Percentiles rank a stretch among this genome's conserved stretches.
Conservation (phyloP, 2,888 invertebrate species). For the Drosophila phalerata region DNA sequence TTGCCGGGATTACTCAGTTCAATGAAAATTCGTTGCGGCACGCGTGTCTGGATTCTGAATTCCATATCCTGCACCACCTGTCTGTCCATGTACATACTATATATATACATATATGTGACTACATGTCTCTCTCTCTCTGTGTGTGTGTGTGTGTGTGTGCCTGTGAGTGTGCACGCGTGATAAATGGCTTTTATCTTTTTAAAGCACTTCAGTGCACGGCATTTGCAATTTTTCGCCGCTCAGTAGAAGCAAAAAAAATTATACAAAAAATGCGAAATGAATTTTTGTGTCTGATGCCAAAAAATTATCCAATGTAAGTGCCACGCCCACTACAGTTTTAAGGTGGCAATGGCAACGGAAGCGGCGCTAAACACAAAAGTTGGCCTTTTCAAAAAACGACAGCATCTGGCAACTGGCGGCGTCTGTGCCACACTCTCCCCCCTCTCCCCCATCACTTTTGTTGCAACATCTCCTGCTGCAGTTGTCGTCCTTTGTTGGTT, state of each 20-base stretch:
- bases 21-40: conserved; percentile 57
- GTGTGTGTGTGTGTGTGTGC: conserved; percentile 17
- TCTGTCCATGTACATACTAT: conserved; percentile 13
- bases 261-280: conserved; percentile 12
- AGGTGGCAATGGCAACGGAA: not conserved
- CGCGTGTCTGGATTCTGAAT: conserved; percentile 48
- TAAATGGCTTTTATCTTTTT: conserved; percentile 81
- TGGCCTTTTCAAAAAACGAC: conserved; percentile 31
- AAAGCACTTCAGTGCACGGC: conserved; percentile 77
- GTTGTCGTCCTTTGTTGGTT: conserved; percentile 43
- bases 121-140: not conserved
- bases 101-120: not conserved
- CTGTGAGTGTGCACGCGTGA: conserved; percentile 67
- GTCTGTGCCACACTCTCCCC: conserved; percentile 7
- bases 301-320: conserved; percentile 60
- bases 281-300: conserved; percentile 32
- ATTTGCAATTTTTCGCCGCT: conserved; percentile 44
- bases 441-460: not conserved
- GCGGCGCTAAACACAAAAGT: conserved; percentile 34
- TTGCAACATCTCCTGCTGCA: conserved; percentile 11
- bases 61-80: conserved; percentile 48
- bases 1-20: conserved; percentile 62
- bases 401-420: conserved; percentile 64
- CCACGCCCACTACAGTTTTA: conserved; percentile 50
- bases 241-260: not conserved